Evolutionary conservation across 2,113 vertebrate species (phyloP), one percentile per base, ranked within the genome.

Genomic region (Cettia cetti): DNA sequence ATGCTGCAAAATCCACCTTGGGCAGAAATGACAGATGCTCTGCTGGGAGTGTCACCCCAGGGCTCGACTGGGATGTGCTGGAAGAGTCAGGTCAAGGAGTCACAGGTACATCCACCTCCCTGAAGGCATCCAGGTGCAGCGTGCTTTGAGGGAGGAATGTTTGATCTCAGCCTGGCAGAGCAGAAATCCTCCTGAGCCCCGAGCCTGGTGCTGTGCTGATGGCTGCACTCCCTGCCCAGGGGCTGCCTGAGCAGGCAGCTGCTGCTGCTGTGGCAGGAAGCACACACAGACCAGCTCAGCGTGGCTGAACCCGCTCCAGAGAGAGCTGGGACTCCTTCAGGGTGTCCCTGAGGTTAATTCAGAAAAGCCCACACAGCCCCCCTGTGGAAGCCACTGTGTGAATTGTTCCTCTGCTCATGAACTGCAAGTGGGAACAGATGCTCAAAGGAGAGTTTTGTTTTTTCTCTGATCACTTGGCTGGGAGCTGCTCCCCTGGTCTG

Each of bases 91-190:
- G 45, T 7, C 30, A 16, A 59, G 50, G 33, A 40, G 15, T n/a
- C 19, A 15, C 18, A 60, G 20, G 18, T 18, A 1, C 0, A 1
- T 60, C 60, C 3, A 2, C 42, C 27, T 53, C 26, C 71, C 42
- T 83, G 47, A 4, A 54, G 50, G 3, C 10, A 10, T 18, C 40
- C 33, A 56, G 61, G 40, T 80, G 27, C 57, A 56, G 2, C 16
- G 9, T 53, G 40, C 3, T 45, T 66, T 31, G 66, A 26, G 30
- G 60, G 42, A 53, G 15, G 4, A 13, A 4, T 30, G 19, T 71
- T 93, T 68, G 2, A 76, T 44, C 66, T 65, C 71, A 92, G 61
- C 37, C 60, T 17, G 8, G 27, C 27, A 3, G 15, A 45, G 75
- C 61, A 92, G 60, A 65, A 92, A 82, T 40, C 63, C 37, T 76